Evolutionary conservation across 2,888 invertebrate genomes (phyloP).

Genomic region (Torymus texanus): DNA sequence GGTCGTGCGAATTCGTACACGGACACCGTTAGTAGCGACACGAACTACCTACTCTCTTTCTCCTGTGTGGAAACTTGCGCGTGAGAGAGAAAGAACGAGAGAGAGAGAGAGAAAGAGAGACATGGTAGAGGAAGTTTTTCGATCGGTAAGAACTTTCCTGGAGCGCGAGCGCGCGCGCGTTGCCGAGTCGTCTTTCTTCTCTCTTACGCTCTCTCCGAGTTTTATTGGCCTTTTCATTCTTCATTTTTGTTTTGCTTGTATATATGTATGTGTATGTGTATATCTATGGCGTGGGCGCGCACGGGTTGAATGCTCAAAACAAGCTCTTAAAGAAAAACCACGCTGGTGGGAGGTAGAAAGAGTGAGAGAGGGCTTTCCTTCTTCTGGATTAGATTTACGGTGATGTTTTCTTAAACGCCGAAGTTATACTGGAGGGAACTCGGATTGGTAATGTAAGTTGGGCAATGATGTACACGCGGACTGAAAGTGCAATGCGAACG

Average conservation of each 20-base stretch:
- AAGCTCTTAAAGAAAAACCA: conserved; percentile 46
- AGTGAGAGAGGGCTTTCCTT: background rate
- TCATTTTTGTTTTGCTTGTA: conserved; percentile 41
- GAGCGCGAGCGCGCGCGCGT: conserved; percentile 3
- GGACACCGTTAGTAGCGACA: background rate
- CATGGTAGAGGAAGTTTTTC: conserved; percentile 40
- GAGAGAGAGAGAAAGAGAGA: background rate
- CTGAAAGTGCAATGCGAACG: background rate
- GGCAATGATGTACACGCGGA: no score
- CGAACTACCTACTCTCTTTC: no score
- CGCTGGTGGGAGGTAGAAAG: background rate
- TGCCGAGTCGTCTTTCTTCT: conserved; percentile 24
- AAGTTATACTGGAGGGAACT: no score
- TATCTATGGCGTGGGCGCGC: background rate
- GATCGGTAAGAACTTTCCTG: conserved; percentile 31
- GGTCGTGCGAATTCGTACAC: conserved; percentile 17
- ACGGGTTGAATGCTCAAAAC: conserved; percentile 44
- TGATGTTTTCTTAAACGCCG: background rate
- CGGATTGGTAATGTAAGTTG: no score
- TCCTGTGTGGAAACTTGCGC: no score
- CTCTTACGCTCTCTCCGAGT: conserved; percentile 3
- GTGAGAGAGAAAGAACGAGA: background rate
- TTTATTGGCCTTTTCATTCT: conserved; percentile 47
- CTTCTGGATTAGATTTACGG: background rate
- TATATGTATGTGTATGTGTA: no score